Evolutionary conservation across 2,113 vertebrate genomes (phyloP).

Genomic region (Scytalopus superciliaris): DNA sequence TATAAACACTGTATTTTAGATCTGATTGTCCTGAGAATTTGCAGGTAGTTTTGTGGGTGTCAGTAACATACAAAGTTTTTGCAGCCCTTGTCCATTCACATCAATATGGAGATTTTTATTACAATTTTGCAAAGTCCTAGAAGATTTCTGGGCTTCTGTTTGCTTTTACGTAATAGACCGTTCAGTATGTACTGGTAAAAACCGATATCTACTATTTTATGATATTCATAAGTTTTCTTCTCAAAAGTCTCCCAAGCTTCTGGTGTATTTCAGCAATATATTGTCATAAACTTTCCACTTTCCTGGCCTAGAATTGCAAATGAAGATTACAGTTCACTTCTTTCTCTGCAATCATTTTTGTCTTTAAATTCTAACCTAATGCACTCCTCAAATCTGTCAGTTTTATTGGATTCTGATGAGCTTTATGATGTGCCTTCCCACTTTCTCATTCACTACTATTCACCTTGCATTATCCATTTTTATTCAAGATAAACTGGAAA

Average conservation of each 20-base stretch:
- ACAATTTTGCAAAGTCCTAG: not conserved
- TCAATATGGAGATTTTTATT: not conserved
- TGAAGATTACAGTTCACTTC: not conserved
- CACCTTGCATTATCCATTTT: not conserved
- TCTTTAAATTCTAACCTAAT: conserved; percentile 7
- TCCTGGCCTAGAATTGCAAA: not conserved
- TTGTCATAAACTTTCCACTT: not conserved
- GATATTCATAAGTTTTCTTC: not conserved
- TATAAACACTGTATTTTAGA: not conserved
- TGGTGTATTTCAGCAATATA: not conserved
- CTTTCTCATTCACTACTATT: not conserved
- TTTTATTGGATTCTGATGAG: not conserved
- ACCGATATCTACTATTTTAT: not conserved
- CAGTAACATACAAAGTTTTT: not conserved
- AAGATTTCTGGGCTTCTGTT: not conserved
- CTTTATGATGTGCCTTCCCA: not conserved
- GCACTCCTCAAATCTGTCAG: not conserved
- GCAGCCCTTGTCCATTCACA: not conserved
- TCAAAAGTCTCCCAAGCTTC: not conserved
- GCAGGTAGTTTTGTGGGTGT: not conserved
- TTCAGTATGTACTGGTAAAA: not conserved
- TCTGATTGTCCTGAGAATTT: not conserved
- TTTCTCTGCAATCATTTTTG: not conserved
- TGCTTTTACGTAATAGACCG: not conserved
- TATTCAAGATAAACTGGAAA: not conserved